Conservation (phyloP, 1,140 invertebrate species). For the Spodoptera litura region DNA sequence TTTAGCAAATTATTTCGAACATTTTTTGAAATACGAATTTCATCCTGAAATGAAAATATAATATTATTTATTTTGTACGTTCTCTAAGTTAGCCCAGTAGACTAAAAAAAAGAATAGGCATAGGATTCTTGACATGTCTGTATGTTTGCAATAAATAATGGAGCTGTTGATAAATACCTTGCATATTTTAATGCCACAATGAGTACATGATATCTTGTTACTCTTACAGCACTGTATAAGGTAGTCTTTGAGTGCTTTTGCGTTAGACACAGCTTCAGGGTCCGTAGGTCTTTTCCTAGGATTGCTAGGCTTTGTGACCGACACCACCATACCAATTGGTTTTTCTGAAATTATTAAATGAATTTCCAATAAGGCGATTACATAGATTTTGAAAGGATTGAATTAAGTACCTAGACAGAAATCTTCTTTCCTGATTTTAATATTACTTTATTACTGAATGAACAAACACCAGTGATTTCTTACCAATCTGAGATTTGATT, state of each 20-base stretch:
- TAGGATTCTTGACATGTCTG: too few species aligned
- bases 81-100: too few species aligned
- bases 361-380: too few species aligned
- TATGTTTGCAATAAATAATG: too few species aligned
- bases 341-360: constrained; percentile 51
- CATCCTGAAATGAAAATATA: constrained; percentile 86
- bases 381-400: too few species aligned
- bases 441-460: too few species aligned
- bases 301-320: constrained; percentile 68
- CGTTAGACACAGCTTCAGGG: constrained; percentile 37
- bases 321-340: constrained; percentile 69
- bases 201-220: constrained; percentile 91
- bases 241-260: constrained; percentile 89
- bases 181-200: constrained; percentile 95
- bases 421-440: too few species aligned
- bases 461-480: not conserved
- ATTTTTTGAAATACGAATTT: constrained; percentile 94
- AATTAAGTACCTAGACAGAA: too few species aligned
- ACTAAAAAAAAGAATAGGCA: too few species aligned
- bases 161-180: constrained; percentile 85
- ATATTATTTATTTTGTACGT: too few species aligned
- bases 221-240: constrained; percentile 96
- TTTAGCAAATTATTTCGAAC: constrained; percentile 93
- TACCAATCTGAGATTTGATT: constrained; percentile 91
- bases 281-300: constrained; percentile 70